A percentile compares a stretch with the other conserved stretches of the same genome.
These are phyloP conservation scores for Valencia hispanica DNA, from an alignment of 2,797 vertebrate genomes.

Conservation along the genomic window DNA sequence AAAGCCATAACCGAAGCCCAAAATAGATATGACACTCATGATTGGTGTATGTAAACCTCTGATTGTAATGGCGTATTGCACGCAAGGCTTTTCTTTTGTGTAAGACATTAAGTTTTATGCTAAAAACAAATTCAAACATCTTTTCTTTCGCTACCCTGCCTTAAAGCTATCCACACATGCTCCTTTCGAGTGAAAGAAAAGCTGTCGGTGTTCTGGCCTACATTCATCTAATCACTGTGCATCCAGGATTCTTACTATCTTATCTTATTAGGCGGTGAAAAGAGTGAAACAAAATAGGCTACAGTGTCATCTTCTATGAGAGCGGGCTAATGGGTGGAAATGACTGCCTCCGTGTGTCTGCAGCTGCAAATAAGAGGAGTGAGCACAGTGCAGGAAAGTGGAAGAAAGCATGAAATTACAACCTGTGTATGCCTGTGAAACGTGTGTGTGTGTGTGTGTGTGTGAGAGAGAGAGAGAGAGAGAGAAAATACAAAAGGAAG, in stretches of 20 bases:
- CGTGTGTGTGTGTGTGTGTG: conserved; percentile 41
- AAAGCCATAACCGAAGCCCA: too few species aligned
- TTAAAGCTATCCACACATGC: conserved; percentile 39
- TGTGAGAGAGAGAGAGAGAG: conserved; percentile 14
- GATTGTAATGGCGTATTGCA: neutral
- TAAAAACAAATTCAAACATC: neutral
- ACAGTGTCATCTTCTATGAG: conserved; percentile 55
- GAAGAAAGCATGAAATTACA: conserved; percentile 81
- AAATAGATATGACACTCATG: neutral
- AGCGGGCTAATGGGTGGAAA: conserved; percentile 59
- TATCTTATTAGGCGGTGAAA: conserved; percentile 61
- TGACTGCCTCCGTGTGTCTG: conserved; percentile 68
- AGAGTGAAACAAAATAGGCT: conserved; percentile 54
- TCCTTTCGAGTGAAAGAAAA: conserved; percentile 19
- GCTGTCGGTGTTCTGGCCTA: conserved; percentile 43
- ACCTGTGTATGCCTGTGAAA: conserved; percentile 55
- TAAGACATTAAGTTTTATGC: neutral
- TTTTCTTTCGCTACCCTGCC: neutral
- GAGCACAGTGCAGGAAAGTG: conserved; percentile 66
- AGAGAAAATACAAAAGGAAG: conserved; percentile 66
- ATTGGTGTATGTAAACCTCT: neutral
- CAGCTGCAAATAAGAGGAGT: conserved; percentile 66
- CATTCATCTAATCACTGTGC: conserved; percentile 41
- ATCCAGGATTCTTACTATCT: conserved; percentile 19
- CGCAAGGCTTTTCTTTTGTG: neutral